These are phyloP conservation scores for Clanis bilineata DNA, from an alignment of 2,888 invertebrate genomes.

Conservation along the genomic window DNA sequence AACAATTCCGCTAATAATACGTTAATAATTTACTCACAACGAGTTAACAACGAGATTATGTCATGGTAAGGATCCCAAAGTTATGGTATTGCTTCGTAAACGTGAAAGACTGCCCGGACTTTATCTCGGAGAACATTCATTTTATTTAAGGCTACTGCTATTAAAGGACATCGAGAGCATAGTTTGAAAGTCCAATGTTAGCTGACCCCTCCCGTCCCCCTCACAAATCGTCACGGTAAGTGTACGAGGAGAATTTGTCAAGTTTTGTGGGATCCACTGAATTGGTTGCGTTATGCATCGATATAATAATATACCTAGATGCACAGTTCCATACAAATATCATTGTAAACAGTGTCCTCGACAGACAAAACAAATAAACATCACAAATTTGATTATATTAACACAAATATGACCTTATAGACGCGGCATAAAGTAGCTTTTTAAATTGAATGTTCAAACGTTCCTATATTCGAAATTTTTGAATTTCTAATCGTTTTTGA, in stretches of 20 bases:
- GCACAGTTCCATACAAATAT: too few relatives aligned
- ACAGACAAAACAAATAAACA: too few relatives aligned
- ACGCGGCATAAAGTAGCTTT: too few relatives aligned
- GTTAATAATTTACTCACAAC: background rate
- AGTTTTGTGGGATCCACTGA: conserved; percentile 9
- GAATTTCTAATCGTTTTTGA: too few relatives aligned
- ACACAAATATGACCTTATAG: too few relatives aligned
- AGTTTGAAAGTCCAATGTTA: background rate
- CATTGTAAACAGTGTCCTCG: too few relatives aligned
- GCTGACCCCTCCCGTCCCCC: background rate
- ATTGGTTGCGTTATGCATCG: conserved; percentile 12
- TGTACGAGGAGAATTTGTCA: conserved; percentile 13
- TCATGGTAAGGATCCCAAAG: background rate
- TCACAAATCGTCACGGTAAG: conserved; percentile 3
- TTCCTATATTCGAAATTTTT: too few relatives aligned
- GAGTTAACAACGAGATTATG: background rate
- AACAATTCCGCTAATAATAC: too few relatives aligned
- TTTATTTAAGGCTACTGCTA: conserved; percentile 15
- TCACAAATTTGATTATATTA: too few relatives aligned
- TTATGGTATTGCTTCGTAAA: conserved; percentile 13
- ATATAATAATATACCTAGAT: too few relatives aligned
- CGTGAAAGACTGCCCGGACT: conserved; percentile 7
- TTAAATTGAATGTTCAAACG: too few relatives aligned
- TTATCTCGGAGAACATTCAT: conserved; percentile 13
- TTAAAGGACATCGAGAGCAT: conserved; percentile 13